phyloP scores from a whole-genome alignment of 2,797 vertebrate genomes.

The Diplodus sargus region DNA sequence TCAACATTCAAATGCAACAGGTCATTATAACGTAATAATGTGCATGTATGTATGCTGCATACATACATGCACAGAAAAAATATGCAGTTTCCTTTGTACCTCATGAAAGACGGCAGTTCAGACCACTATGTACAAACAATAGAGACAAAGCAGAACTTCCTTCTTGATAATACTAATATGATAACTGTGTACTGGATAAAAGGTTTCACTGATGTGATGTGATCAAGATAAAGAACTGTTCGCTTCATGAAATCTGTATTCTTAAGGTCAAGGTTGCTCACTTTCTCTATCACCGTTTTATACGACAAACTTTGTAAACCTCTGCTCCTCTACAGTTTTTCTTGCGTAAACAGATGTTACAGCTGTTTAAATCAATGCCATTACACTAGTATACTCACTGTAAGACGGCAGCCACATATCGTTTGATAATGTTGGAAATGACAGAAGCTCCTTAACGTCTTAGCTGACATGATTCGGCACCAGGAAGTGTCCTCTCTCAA shows the following conservation, averaged over 20 bases:
- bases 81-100: not conserved
- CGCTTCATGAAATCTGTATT: not conserved
- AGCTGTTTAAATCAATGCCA: not conserved
- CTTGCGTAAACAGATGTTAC: not conserved
- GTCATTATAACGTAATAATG: constrained; percentile 1
- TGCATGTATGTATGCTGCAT: not conserved
- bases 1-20: constrained; percentile 14
- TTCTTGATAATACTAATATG: constrained; percentile 1
- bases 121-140: constrained; percentile 6
- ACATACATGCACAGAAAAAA: not conserved
- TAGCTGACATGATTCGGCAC: constrained; percentile 14
- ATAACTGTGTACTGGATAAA: not conserved
- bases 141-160: constrained; percentile 3
- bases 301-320: not conserved
- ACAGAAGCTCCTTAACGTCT: not conserved
- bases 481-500: constrained; percentile 17
- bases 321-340: not conserved
- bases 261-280: not conserved
- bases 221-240: not conserved
- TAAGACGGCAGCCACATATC: not conserved
- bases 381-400: not conserved
- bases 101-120: not conserved
- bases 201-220: not conserved
- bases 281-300: constrained; percentile 17
- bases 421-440: constrained; percentile 12